Percentiles rank a stretch among this genome's conserved stretches.
Evolutionary conservation across 1,140 invertebrate genomes (phyloP).

Genomic region (Hestina assimilis): DNA sequence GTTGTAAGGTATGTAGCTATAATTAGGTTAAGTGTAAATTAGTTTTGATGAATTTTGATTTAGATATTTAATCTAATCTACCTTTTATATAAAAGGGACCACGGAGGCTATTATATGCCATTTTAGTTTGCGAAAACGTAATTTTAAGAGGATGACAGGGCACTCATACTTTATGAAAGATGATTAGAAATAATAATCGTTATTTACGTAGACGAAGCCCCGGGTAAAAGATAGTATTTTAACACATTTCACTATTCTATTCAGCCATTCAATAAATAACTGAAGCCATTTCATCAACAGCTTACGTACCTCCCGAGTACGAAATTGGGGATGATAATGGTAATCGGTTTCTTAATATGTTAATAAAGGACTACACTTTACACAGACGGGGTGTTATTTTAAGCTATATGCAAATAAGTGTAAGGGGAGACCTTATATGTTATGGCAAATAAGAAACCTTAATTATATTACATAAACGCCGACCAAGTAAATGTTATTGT

Average conservation of each 20-base stretch:
- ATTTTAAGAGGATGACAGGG: not conserved
- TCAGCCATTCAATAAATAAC: slow-evolving; percentile 68
- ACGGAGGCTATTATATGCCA: no score
- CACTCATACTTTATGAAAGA: slow-evolving; percentile 32
- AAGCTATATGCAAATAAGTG: slow-evolving; percentile 39
- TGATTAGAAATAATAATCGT: slow-evolving; percentile 60
- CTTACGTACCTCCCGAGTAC: slow-evolving; percentile 70
- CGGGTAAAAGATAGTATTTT: no score
- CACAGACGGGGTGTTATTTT: slow-evolving; percentile 46
- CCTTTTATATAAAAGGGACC: no score
- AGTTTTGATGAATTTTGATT: no score
- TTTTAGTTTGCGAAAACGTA: not conserved
- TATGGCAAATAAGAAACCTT: not conserved
- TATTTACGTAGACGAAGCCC: no score
- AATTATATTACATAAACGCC: slow-evolving; percentile 9
- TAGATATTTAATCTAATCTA: no score
- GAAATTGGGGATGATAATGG: slow-evolving; percentile 74
- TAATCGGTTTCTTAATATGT: slow-evolving; percentile 71
- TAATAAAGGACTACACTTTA: slow-evolving; percentile 67
- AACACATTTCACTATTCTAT: no score
- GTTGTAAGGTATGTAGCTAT: no score
- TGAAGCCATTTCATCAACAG: slow-evolving; percentile 69
- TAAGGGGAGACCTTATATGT: not conserved
- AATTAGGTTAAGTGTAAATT: no score
- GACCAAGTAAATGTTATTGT: not conserved